Evolutionary conservation across 2,797 vertebrate genomes (phyloP).

Genomic region (Pseudochirops cupreus): DNA sequence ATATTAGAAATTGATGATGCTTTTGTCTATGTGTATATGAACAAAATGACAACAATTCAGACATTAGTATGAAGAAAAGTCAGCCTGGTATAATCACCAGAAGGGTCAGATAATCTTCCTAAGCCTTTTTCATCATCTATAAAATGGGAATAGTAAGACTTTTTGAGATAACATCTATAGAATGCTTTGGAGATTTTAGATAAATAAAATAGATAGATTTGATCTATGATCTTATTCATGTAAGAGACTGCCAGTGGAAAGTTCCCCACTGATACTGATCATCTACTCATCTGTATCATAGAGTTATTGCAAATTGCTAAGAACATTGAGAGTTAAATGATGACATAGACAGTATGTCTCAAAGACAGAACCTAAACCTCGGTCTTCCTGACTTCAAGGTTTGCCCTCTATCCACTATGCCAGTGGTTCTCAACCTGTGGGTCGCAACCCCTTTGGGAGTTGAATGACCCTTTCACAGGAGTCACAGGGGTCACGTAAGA

Average conservation of each 20-base stretch:
- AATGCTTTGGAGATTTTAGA: neutral
- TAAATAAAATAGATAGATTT: neutral
- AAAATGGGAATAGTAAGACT: neutral
- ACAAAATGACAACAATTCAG: neutral
- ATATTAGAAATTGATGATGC: neutral
- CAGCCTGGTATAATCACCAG: neutral
- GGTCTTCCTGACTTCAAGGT: neutral
- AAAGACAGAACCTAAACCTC: neutral
- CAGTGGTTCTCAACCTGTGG: too few relatives aligned
- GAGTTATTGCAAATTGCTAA: neutral
- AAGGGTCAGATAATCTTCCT: neutral
- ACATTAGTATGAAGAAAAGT: neutral
- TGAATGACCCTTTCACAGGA: too few relatives aligned
- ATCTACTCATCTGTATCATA: neutral
- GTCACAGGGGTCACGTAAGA: too few relatives aligned
- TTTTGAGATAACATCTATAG: neutral
- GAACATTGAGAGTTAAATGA: neutral
- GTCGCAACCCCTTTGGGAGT: too few relatives aligned
- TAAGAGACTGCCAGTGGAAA: neutral
- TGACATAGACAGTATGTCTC: neutral
- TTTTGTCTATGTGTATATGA: neutral
- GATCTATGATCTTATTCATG: neutral
- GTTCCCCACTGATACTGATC: neutral
- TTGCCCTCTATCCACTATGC: neutral
- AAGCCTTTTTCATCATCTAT: neutral